These are phyloP conservation scores for Xiphophorus birchmanni DNA, from an alignment of 2,797 vertebrate species.

Conservation along the genomic window DNA sequence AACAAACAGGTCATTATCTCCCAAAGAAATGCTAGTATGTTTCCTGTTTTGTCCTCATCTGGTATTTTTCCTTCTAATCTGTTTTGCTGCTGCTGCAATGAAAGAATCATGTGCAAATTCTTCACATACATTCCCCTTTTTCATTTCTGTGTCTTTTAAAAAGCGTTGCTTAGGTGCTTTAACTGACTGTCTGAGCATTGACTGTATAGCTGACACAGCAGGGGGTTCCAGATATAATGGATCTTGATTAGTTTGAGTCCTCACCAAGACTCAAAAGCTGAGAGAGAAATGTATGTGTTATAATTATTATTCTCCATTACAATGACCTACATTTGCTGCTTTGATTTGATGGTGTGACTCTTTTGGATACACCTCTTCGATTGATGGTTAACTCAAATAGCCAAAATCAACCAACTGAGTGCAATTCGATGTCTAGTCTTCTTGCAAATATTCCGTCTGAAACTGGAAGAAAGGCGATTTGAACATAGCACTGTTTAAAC, in stretches of 20 bases:
- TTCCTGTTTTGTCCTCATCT: slow-evolving; percentile 3
- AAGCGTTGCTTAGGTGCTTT: background rate
- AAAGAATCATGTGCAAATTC: background rate
- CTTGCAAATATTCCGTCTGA: background rate
- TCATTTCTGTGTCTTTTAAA: background rate
- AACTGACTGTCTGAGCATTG: background rate
- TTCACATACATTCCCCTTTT: background rate
- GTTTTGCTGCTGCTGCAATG: background rate
- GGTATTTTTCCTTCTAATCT: background rate
- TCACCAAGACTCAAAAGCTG: background rate
- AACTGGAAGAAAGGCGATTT: background rate
- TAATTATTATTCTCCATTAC: background rate
- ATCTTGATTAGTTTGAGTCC: background rate
- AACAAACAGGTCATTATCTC: background rate
- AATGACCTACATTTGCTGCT: background rate
- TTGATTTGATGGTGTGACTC: background rate
- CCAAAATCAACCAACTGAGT: background rate
- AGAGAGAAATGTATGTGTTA: background rate
- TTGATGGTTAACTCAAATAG: background rate
- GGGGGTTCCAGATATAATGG: background rate
- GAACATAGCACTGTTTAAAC: background rate
- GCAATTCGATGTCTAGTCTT: background rate
- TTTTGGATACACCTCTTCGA: background rate
- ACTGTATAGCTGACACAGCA: background rate
- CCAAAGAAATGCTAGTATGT: background rate